These are phyloP conservation scores for Micrasema longulum DNA, from an alignment of 1,140 invertebrate genomes.

Conservation along the genomic window DNA sequence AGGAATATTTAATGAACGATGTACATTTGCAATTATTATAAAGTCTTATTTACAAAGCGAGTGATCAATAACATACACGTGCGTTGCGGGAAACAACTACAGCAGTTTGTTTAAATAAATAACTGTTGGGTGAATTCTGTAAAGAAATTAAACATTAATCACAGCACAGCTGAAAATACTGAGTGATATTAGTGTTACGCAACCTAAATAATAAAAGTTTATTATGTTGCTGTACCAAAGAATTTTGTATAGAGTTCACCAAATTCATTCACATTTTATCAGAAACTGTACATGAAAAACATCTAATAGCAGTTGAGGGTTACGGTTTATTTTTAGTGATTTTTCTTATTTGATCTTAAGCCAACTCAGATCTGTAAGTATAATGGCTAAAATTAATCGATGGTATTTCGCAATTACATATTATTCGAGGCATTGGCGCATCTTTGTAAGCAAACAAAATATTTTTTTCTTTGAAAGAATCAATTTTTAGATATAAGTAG, in stretches of 20 bases:
- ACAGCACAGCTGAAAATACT: slow-evolving; percentile 28
- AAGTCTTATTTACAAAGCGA: too few relatives aligned
- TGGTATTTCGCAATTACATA: too few relatives aligned
- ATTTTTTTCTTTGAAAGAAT: too few relatives aligned
- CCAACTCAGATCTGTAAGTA: too few relatives aligned
- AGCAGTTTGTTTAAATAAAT: neutral
- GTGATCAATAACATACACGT: too few relatives aligned
- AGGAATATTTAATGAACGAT: slow-evolving; percentile 2
- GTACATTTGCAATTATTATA: slow-evolving; percentile 4
- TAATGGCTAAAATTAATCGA: too few relatives aligned
- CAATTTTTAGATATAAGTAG: neutral
- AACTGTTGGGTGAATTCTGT: slow-evolving; percentile 8
- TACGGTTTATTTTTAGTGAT: too few relatives aligned
- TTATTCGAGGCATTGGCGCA: too few relatives aligned
- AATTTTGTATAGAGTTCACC: slow-evolving; percentile 18
- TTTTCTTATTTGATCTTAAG: too few relatives aligned
- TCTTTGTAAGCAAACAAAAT: too few relatives aligned
- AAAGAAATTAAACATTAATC: slow-evolving; percentile 13
- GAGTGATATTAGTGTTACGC: slow-evolving; percentile 38
- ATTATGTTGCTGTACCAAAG: neutral
- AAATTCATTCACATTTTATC: neutral
- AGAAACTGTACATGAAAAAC: slow-evolving; percentile 2
- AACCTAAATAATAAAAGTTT: neutral
- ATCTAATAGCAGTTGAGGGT: too few relatives aligned
- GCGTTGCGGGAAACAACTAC: too few relatives aligned